phyloP scores from a whole-genome alignment of 2,797 vertebrate species.

The Falco biarmicus region DNA sequence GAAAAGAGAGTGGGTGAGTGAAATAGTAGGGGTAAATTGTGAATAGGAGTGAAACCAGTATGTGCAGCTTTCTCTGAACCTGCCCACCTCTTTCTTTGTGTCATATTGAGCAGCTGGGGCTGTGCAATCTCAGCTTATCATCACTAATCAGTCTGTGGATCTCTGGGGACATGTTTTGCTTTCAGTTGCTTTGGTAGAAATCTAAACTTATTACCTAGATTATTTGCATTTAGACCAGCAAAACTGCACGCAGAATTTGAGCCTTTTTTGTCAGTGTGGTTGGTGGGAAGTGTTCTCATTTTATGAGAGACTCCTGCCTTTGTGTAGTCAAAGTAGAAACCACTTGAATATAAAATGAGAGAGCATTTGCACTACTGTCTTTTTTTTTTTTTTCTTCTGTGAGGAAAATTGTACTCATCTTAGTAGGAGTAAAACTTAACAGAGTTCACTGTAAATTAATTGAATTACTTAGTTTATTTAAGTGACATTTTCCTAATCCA shows the following conservation, averaged over 20 bases:
- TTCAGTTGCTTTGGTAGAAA: conserved; percentile 1
- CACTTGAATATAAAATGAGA: neutral
- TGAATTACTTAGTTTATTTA: neutral
- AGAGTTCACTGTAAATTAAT: neutral
- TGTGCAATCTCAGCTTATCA: neutral
- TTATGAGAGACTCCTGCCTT: neutral
- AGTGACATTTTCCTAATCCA: neutral
- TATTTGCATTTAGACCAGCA: conserved; percentile 17
- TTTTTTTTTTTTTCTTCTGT: neutral
- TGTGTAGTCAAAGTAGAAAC: neutral
- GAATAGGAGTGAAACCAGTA: conserved; percentile 46
- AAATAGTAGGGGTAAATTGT: conserved; percentile 42
- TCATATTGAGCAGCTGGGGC: neutral
- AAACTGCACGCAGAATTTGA: conserved; percentile 1
- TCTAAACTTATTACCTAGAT: neutral
- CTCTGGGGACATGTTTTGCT: neutral
- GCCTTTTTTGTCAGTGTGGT: neutral
- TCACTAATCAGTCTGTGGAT: neutral
- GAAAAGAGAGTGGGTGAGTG: conserved; percentile 43
- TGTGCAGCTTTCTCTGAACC: conserved; percentile 40
- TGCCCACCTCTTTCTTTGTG: conserved; percentile 20
- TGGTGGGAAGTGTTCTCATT: neutral
- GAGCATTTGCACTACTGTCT: conserved; percentile 9
- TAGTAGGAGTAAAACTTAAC: neutral
- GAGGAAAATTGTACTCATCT: neutral